Base-by-base conservation (phyloP, 2,888 invertebrate species). In the Aradus depressus region DNA sequence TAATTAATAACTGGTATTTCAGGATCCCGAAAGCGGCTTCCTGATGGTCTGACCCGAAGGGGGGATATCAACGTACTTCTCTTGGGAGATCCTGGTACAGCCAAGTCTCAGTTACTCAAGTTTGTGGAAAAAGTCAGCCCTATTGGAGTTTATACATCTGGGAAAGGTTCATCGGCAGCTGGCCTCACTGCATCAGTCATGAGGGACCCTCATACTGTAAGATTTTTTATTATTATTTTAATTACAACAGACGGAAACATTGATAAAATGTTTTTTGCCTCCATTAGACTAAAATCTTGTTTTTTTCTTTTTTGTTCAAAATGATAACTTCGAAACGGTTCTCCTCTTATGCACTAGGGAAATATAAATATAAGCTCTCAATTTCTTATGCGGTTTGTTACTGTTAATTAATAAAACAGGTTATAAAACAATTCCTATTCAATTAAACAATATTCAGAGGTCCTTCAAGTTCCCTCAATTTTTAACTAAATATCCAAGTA, bases 91-190 rank as follows among this genome's bases (percentile, higher is more conserved):
- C 98, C 98, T 1, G 98, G 98, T 63, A 98, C 98, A 1, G 98
- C 98, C n/a, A 98, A 98, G 68, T 95, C 95, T 1, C 98, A 98
- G 67, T 71, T 98, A 51, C 71, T 98, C 8, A 98, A 98, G 70
- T 98, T 98, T 66, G 96, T 95, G 0, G 96, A 98, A 68, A 84
- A 82, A 62, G 92, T 91, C 18, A 77, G 95, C 0, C 96, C 95
- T 0, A 86, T 96, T 61, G 91, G 85, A 0, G 89, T 95, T 3
- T 98, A 98, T 66, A 98, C 97, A 0, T 97, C 96, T 0, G 98
- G 98, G n/a, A 98, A 99, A 71, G 98, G 98, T 2, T 95, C 95
- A 59, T 96, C 95, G 62, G 98, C 98, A 2, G 98, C 98, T 54
- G 98, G 98, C 68, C 76, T 98, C 31, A 99, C 98, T 19, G 98